phyloP scores from a whole-genome alignment of 2,888 invertebrate species.

The Autographa gamma region DNA sequence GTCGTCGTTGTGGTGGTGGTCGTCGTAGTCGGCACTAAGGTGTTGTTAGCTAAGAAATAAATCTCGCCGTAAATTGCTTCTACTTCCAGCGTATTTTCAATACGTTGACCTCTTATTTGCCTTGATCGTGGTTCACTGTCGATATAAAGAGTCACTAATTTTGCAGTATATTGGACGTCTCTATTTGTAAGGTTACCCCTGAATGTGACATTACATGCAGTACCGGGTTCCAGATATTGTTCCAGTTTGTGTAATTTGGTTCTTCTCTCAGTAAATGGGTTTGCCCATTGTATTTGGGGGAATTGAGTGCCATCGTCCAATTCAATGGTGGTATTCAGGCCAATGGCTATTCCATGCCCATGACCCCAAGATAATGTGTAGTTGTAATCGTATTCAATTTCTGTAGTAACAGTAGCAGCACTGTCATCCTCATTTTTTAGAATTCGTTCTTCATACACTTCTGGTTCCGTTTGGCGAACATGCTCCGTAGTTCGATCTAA shows the following conservation, averaged over 20 bases:
- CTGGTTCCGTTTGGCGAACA: slow-evolving; percentile 82
- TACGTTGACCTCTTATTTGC: slow-evolving; percentile 90
- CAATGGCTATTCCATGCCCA: slow-evolving; percentile 92
- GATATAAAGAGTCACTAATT: slow-evolving; percentile 91
- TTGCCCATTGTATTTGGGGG: slow-evolving; percentile 92
- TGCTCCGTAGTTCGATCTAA: slow-evolving; percentile 88
- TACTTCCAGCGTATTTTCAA: slow-evolving; percentile 92
- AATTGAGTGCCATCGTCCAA: slow-evolving; percentile 88
- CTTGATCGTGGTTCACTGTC: slow-evolving; percentile 90
- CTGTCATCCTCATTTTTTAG: slow-evolving; percentile 88
- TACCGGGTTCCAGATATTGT: slow-evolving; percentile 92
- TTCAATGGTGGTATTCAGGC: slow-evolving; percentile 90
- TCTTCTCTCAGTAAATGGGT: slow-evolving; percentile 86
- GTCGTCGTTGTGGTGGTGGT: slow-evolving; percentile 90
- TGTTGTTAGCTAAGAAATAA: slow-evolving; percentile 93
- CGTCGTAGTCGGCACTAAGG: slow-evolving; percentile 93
- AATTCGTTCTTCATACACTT: slow-evolving; percentile 86
- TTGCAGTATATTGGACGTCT: slow-evolving; percentile 93
- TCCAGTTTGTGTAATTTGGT: slow-evolving; percentile 90
- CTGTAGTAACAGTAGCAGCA: slow-evolving; percentile 91
- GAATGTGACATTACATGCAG: slow-evolving; percentile 94
- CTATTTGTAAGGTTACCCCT: slow-evolving; percentile 92
- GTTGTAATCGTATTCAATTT: slow-evolving; percentile 92
- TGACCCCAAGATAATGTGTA: slow-evolving; percentile 94
- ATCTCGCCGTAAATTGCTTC: slow-evolving; percentile 92